Base-by-base conservation (phyloP, 1,140 invertebrate species). In the Brachionus sp. region DNA sequence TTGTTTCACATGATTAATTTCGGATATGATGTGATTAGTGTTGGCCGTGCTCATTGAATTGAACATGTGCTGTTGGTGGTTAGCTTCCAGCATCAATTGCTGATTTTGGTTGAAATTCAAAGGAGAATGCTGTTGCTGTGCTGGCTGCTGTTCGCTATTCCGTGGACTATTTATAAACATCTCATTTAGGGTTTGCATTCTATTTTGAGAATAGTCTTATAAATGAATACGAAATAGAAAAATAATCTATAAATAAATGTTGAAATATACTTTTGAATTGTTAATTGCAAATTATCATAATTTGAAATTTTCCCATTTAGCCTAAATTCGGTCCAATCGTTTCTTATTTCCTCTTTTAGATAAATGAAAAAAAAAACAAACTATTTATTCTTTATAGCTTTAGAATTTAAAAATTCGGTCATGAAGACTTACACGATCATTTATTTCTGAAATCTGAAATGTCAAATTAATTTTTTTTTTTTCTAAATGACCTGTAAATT, bases 1-100 rank as follows among this genome's bases (percentile, higher is more conserved):
- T 25, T 75, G 70, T 39, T 75, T 75, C 19, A 46, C 70, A 33
- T 75, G 70, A 39, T 75, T 46, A 10, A 75, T 75, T 25, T 75
- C 70, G 66, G 33, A 70, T 4, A 39, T 39, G 1, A 70, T 70
- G 66, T 70, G 66, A 16, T 33, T 39, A 2, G 66, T 39, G 9
- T 70, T 70, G 35, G 33, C 37, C 19, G 66, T 39, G 37, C 19
- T 70, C 12, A 37, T n/a, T 16, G 66, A 70, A 16, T 25, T 70
- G 35, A 70, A 70, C 6, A 39, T 35, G 37, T 12, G 16, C 5
- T 25, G 4, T 29, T 70, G 66, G 3, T 70, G 66, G 35, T 19
- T 70, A 12, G 33, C 0, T 6, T n/a, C 19, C 1, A 42, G 33
- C 16, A 70, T 70, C 16, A 70, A 0, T 23, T 70, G 66, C 33